Evolutionary conservation across 1,140 invertebrate species (phyloP).

Genomic region (Rhynchophorus ferrugineus): DNA sequence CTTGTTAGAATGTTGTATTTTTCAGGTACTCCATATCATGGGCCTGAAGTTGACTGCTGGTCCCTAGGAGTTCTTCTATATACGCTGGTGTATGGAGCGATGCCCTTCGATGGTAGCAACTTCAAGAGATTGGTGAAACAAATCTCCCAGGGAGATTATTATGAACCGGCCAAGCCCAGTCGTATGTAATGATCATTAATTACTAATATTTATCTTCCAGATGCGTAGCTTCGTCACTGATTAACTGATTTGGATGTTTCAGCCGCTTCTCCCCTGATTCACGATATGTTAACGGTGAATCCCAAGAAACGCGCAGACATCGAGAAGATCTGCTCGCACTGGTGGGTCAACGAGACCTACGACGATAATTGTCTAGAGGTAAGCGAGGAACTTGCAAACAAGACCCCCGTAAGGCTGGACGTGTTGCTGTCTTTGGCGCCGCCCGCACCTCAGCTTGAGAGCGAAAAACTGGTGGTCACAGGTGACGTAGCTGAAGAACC

Average conservation of each 20-base stretch:
- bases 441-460: constrained; percentile 48
- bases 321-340: constrained; percentile 88
- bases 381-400: constrained; percentile 79
- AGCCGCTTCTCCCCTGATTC: constrained; percentile 90
- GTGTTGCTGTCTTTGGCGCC: constrained; percentile 77
- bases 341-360: constrained; percentile 88
- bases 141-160: constrained; percentile 95
- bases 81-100: constrained; percentile 96
- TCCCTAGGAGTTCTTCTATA: constrained; percentile 95
- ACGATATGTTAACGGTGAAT: constrained; percentile 88
- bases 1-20: not conserved
- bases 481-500: constrained; percentile 39
- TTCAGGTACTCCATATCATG: constrained; percentile 76
- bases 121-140: constrained; percentile 95
- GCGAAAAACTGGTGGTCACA: constrained; percentile 61
- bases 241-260: no score
- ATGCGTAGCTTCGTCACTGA: no score
- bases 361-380: constrained; percentile 75
- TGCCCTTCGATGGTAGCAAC: constrained; percentile 99
- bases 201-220: no score
- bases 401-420: constrained; percentile 75
- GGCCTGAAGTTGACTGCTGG: constrained; percentile 95
- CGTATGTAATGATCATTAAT: constrained; percentile 51
- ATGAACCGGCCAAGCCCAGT: constrained; percentile 90
- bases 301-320: constrained; percentile 84